Evolutionary conservation across 1,140 invertebrate species (phyloP), one percentile per base, ranked within the genome.

Genomic region (Neodiprion lecontei): DNA sequence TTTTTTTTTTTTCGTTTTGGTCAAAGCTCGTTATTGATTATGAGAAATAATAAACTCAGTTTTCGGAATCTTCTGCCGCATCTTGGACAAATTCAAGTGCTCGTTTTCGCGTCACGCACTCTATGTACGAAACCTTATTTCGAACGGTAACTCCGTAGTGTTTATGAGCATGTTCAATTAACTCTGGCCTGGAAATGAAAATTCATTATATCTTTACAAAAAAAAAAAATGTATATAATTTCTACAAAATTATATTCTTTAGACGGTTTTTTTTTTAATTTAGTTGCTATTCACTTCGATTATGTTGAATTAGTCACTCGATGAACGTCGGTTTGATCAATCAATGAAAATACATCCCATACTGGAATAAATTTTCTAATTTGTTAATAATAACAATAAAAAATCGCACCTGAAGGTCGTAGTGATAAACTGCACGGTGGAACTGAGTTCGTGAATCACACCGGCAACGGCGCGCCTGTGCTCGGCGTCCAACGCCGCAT

Each of bases 121-220:
- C 96, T 48, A 97, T 95, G 87, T 97, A 96, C 70, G 95, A 97
- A 7, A 97, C 98, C 90, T 99, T 99, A 88, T 99, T 99, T 75
- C 98, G 91, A 87, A 99, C 99, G 84, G 98, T 98, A 21, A 99
- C 98, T 73, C 98, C 98, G 88, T 99, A 99, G 89, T 98, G 99
- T 89, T 99, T 99, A 88, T 99, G 96, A 0, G 98, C 98, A 87
- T 99, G 96, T 85, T 99, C 96, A 48, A 99, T 88, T 72, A 99
- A 87, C 87, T 99, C 99, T 3, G 98, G 97, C 88, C 98, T 91
- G 74, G 9, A 77, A 82, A 71, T 72, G 4, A 76, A 74, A 75
- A 72, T 69, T 71, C 28, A 61, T 61, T 49, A 21, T 50, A 53
- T 53, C 69, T 72, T 69, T 3, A 17, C 21, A 5, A 53, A 67